These are phyloP conservation scores for Trididemnum clinides DNA, from an alignment of 23 tunicate genomes.

Conservation along the genomic window DNA sequence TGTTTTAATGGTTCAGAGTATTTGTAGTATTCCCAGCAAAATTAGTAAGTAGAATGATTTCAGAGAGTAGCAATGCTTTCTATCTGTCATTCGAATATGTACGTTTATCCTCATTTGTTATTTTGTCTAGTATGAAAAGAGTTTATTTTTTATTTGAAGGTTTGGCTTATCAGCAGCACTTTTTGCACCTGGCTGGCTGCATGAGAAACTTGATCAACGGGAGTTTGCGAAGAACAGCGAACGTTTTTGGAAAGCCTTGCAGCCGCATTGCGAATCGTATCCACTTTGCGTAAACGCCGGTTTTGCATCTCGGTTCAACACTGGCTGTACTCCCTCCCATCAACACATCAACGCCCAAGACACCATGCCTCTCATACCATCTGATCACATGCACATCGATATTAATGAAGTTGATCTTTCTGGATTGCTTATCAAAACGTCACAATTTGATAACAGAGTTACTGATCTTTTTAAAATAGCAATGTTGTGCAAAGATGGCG, in stretches of 20 bases:
- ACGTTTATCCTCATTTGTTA: no score
- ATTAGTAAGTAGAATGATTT: no score
- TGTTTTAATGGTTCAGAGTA: no score
- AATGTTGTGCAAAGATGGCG: neutral
- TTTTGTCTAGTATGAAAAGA: no score
- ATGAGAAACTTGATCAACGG: slow-evolving; percentile 44
- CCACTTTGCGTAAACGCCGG: neutral
- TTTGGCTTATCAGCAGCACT: slow-evolving; percentile 63
- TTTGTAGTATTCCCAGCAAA: no score
- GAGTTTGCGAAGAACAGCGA: slow-evolving; percentile 46
- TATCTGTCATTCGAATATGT: no score
- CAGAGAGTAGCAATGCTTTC: no score
- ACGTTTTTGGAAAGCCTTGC: slow-evolving; percentile 54
- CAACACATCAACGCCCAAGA: slow-evolving; percentile 36
- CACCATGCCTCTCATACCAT: slow-evolving; percentile 31
- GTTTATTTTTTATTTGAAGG: slow-evolving; percentile 18
- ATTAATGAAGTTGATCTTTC: neutral
- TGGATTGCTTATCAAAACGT: neutral
- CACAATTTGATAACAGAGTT: neutral
- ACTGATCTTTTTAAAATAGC: neutral
- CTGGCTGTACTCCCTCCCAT: slow-evolving; percentile 10
- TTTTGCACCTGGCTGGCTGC: slow-evolving; percentile 96
- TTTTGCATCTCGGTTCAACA: slow-evolving; percentile 24
- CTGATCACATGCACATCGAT: neutral
- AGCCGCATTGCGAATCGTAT: slow-evolving; percentile 1